These are phyloP conservation scores for Squalus acanthias DNA, from an alignment of 2,797 vertebrate species.

Conservation along the genomic window DNA sequence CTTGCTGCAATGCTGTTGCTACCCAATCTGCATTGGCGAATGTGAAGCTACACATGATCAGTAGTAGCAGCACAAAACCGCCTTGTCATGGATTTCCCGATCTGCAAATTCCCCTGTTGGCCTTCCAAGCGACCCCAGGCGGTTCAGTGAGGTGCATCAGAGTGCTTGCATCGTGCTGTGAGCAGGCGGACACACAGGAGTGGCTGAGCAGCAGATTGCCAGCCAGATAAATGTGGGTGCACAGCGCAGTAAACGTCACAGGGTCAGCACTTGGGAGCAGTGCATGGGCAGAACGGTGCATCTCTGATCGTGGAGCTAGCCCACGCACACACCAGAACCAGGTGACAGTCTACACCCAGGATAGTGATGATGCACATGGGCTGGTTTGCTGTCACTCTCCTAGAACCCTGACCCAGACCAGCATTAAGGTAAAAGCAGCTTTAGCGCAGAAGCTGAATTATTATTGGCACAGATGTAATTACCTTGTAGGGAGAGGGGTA, in stretches of 20 bases:
- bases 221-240: background rate
- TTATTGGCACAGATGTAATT: background rate
- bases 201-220: background rate
- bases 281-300: no score
- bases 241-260: background rate
- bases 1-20: background rate
- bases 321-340: background rate
- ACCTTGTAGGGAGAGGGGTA: background rate
- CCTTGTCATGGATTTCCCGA: no score
- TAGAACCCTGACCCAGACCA: background rate
- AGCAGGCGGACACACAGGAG: no score
- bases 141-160: no score
- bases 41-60: background rate
- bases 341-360: no score
- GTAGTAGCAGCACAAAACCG: no score
- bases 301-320: no score
- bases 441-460: background rate
- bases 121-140: no score
- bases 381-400: background rate
- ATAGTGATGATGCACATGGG: background rate
- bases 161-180: no score
- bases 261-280: background rate
- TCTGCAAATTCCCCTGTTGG: no score
- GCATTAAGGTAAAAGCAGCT: background rate
- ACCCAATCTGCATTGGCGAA: background rate